These are phyloP conservation scores for Cancer borealis DNA, from an alignment of 2,888 invertebrate genomes.

Conservation along the genomic window DNA sequence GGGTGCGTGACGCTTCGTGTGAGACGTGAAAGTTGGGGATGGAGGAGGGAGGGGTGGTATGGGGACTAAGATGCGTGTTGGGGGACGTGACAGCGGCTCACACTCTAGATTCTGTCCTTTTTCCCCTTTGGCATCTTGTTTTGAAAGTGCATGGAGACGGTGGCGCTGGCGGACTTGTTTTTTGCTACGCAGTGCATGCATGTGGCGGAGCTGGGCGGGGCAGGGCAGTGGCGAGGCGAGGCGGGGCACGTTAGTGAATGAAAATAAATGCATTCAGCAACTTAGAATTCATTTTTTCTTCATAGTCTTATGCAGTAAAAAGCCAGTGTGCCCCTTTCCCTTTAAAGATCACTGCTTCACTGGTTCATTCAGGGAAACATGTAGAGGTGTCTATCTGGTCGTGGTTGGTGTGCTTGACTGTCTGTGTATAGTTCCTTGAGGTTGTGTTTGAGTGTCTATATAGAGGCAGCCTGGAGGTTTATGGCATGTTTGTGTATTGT, in stretches of 20 bases:
- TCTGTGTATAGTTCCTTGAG: background rate
- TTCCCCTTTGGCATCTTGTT: background rate
- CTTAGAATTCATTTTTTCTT: background rate
- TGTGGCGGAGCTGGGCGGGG: background rate
- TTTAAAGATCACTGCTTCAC: no score
- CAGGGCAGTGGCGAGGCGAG: background rate
- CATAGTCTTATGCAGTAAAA: background rate
- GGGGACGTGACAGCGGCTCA: constrained; percentile 5
- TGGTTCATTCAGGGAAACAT: no score
- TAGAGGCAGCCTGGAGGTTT: background rate
- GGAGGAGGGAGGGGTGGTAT: background rate
- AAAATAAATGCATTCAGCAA: background rate
- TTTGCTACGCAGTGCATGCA: background rate
- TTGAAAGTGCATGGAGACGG: constrained; percentile 5
- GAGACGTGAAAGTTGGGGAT: constrained; percentile 31
- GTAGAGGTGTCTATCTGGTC: no score
- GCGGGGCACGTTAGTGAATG: background rate
- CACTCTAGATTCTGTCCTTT: constrained; percentile 14
- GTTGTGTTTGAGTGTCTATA: background rate
- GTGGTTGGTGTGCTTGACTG: no score
- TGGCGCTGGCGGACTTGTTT: background rate
- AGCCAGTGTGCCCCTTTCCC: background rate
- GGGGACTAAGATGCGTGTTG: background rate
- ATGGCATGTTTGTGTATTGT: background rate
- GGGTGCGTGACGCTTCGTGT: constrained; percentile 18